Evolutionary conservation across 2,113 vertebrate genomes (phyloP).

Genomic region (Romanogobio albipinnatus): DNA sequence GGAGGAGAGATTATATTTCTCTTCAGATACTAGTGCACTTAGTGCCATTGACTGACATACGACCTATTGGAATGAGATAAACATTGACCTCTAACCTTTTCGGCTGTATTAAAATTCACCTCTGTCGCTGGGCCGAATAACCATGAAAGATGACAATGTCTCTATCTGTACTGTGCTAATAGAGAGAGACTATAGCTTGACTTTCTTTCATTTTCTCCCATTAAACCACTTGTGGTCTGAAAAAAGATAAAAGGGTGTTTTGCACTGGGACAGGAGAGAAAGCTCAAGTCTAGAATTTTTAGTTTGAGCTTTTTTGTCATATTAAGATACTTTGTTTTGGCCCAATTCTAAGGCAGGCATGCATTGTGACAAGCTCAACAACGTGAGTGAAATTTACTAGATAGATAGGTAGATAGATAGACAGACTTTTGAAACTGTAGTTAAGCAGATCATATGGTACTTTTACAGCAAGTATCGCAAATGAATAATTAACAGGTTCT

Average conservation of each 20-base stretch:
- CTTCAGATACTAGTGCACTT: conserved; percentile 64
- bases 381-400: neutral
- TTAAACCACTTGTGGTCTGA: conserved; percentile 32
- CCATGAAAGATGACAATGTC: neutral
- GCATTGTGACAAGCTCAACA: neutral
- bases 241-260: conserved; percentile 9
- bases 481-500: conserved; percentile 74
- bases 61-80: conserved; percentile 57
- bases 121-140: neutral
- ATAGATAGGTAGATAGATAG: neutral
- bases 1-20: conserved; percentile 66
- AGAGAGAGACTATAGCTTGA: neutral
- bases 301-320: neutral
- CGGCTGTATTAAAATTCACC: neutral
- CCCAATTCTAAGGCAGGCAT: neutral
- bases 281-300: neutral
- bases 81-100: conserved; percentile 31
- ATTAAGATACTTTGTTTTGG: neutral
- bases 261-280: neutral
- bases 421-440: neutral
- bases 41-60: conserved; percentile 68
- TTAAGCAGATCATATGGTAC: conserved; percentile 47
- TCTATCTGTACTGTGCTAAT: neutral
- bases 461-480: conserved; percentile 66
- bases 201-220: conserved; percentile 43